Percentiles rank a stretch among this genome's conserved stretches.
phyloP scores from a whole-genome alignment of 2,797 vertebrate genomes.

The Leptatherina wallacei region DNA sequence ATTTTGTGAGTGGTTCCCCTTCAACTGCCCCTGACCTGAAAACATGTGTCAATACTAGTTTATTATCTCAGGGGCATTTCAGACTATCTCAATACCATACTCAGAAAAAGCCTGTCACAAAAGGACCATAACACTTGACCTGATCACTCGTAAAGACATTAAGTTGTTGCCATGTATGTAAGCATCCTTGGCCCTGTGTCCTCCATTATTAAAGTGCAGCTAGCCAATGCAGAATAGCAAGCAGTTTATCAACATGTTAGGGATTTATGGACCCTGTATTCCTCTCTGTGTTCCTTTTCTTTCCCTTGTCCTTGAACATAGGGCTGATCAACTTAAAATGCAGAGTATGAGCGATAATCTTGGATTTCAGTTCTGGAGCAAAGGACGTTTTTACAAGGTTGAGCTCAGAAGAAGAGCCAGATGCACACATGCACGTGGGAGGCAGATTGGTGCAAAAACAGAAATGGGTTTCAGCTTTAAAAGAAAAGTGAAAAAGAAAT shows the following conservation, averaged over 20 bases:
- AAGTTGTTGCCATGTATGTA: constrained; percentile 2
- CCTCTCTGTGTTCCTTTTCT: constrained; percentile 13
- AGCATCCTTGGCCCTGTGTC: constrained; percentile 31
- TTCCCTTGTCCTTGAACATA: constrained; percentile 23
- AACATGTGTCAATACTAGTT: background rate
- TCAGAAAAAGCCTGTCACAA: constrained; percentile 6
- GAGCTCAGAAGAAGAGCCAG: background rate
- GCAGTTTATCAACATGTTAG: constrained; percentile 21
- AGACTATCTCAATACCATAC: constrained; percentile 13
- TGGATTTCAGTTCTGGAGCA: constrained; percentile 4
- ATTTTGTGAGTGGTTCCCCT: background rate
- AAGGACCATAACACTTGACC: constrained; percentile 13
- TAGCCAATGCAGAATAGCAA: constrained; percentile 16
- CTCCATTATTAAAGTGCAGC: constrained; percentile 16
- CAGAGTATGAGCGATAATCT: constrained; percentile 19
- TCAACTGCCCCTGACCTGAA: constrained; percentile 14
- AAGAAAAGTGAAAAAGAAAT: background rate
- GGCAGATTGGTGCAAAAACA: background rate
- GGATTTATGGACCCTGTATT: constrained; percentile 31
- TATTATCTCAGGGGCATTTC: constrained; percentile 8
- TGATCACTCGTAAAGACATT: constrained; percentile 9
- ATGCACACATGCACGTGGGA: background rate
- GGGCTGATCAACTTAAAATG: constrained; percentile 17
- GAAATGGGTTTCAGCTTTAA: background rate
- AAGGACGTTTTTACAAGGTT: constrained; percentile 2